A percentile compares a stretch with the other conserved stretches of the same genome.
Conservation (phyloP, 2,797 vertebrate genomes). For the Pseudocheirus occidentalis region DNA sequence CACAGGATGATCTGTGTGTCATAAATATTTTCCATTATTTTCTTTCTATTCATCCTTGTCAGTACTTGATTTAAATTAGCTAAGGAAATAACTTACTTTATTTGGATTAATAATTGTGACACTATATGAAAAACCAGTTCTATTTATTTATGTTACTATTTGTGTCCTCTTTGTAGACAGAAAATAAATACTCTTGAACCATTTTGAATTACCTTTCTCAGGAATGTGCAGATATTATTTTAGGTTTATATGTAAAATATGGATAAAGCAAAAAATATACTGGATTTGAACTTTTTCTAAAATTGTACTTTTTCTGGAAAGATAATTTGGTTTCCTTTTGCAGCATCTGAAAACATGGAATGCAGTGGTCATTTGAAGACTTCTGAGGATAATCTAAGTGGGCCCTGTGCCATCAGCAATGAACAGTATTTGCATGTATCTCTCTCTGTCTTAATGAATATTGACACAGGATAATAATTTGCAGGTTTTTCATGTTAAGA, state of each 20-base stretch:
- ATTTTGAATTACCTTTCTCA: background rate
- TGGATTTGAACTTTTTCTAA: background rate
- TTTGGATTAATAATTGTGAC: background rate
- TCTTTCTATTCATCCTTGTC: conserved; percentile 2
- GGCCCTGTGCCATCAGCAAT: background rate
- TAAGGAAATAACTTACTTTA: background rate
- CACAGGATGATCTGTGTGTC: background rate
- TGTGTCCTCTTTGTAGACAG: background rate
- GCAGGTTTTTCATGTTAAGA: background rate
- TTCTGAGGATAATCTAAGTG: background rate
- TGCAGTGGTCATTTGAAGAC: background rate
- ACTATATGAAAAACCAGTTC: background rate
- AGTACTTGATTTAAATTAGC: background rate
- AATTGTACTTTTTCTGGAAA: background rate
- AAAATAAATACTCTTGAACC: background rate
- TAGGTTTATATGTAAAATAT: background rate
- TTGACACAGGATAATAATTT: background rate
- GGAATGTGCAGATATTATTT: background rate
- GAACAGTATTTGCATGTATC: background rate
- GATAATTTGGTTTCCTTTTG: background rate
- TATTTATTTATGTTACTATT: background rate
- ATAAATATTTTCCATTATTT: background rate
- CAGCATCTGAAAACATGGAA: background rate
- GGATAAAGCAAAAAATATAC: background rate
- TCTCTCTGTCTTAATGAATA: background rate